A percentile compares a stretch with the other conserved stretches of the same genome.
phyloP scores from a whole-genome alignment of 2,888 invertebrate species.

The Agrotis segetum region DNA sequence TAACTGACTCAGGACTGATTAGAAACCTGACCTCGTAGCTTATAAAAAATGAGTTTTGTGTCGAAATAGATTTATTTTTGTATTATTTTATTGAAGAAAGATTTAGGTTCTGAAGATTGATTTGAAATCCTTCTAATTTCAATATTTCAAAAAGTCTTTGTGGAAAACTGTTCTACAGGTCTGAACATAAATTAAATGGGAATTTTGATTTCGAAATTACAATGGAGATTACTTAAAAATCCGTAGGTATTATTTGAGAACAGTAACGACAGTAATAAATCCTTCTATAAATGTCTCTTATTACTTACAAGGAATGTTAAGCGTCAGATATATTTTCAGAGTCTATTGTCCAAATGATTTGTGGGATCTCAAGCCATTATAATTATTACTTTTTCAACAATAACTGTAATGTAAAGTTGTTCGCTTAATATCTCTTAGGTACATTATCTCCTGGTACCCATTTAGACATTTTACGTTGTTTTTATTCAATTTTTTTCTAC shows the following conservation, averaged over 20 bases:
- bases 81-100: neutral
- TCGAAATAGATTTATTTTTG: neutral
- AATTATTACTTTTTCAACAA: constrained; percentile 54
- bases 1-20: too few relatives aligned
- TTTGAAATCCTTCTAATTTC: neutral
- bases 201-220: constrained; percentile 17
- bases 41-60: neutral
- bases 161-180: neutral
- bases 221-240: constrained; percentile 6
- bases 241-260: constrained; percentile 23
- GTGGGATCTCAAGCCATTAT: constrained; percentile 43
- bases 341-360: constrained; percentile 53
- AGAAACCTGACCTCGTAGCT: too few relatives aligned
- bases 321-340: constrained; percentile 36
- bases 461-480: too few relatives aligned
- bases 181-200: neutral
- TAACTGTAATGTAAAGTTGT: constrained; percentile 43
- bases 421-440: too few relatives aligned
- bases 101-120: neutral
- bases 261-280: constrained; percentile 35
- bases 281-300: constrained; percentile 26
- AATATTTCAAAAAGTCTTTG: constrained; percentile 5
- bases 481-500: too few relatives aligned
- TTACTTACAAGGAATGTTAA: constrained; percentile 47
- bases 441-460: too few relatives aligned